These are phyloP conservation scores for Unio pictorum DNA, from an alignment of 2,888 invertebrate species.

Conservation along the genomic window DNA sequence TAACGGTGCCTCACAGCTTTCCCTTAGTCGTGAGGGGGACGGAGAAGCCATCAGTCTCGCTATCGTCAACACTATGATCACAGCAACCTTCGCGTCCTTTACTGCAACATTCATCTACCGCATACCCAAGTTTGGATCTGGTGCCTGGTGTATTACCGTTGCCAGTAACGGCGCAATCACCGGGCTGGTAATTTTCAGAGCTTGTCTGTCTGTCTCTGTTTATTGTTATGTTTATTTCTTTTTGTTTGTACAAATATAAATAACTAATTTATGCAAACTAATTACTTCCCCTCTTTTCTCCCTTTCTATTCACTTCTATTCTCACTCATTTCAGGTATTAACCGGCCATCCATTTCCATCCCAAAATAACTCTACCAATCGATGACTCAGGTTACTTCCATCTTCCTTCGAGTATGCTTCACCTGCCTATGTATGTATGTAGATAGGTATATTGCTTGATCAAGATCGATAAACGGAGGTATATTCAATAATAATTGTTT, in stretches of 20 bases:
- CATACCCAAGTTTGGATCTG: slow-evolving; percentile 35
- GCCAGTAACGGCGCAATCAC: slow-evolving; percentile 74
- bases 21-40: slow-evolving; percentile 71
- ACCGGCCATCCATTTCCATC: too few relatives aligned
- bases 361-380: too few relatives aligned
- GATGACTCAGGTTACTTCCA: too few relatives aligned
- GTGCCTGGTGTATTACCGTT: slow-evolving; percentile 72
- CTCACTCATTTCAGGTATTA: too few relatives aligned
- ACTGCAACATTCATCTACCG: slow-evolving; percentile 67
- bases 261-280: too few relatives aligned
- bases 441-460: too few relatives aligned
- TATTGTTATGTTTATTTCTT: neutral
- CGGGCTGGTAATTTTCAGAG: slow-evolving; percentile 67
- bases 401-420: too few relatives aligned
- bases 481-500: neutral
- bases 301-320: too few relatives aligned
- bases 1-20: slow-evolving; percentile 74
- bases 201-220: neutral
- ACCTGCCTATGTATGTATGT: too few relatives aligned
- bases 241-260: too few relatives aligned
- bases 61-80: slow-evolving; percentile 73
- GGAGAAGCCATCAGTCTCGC: slow-evolving; percentile 71
- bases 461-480: too few relatives aligned
- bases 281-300: too few relatives aligned
- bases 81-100: slow-evolving; percentile 73